Evolutionary conservation across 2,888 invertebrate species (phyloP), one percentile per base, ranked within the genome.

Genomic region (Pinctada fucata): DNA sequence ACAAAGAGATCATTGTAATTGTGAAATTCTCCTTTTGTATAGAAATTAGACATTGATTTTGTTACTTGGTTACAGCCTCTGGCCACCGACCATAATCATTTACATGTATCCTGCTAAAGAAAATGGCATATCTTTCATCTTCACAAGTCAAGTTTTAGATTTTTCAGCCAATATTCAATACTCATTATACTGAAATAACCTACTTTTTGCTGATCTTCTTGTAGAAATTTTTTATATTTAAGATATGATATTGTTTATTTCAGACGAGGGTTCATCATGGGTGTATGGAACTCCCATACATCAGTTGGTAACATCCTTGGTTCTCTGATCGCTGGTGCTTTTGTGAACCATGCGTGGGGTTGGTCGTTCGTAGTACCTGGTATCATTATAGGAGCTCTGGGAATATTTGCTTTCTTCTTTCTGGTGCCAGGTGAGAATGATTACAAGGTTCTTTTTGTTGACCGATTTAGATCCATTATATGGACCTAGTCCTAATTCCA

Each of bases 231-330:
- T 31, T 31, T 31, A 31, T 31, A 31, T 31, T 31, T 31, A 31
- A 31, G 31, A 31, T 31, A 31, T 31, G 31, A 31, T 31, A 31
- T 31, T 31, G 31, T 75, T 52, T 68, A 51, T 84, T 88, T 48
- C 87, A 92, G 92, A 87, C 88, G 92, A 88, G 94, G 95, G 0
- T 94, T 99, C 48, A 97, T 99, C 82, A 98, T 98, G 93, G 99
- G 99, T 10, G 94, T 98, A 4, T 99, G 99, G 99, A 99, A 99
- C 93, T 97, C 98, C 0, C 98, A 99, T 88, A 98, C 98, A 0
- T 97, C 97, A 0, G 94, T 99, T 8, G 99, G 99, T 63, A 99
- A 99, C 92, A 98, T 99, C 89, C 92, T 98, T 78, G 98, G 98
- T 90, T 95, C 96, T 0, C 91, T 98, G n/a, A 96, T 99, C 87